Evolutionary conservation across 2,113 vertebrate species (phyloP).

Genomic region (Thomomys bottae): DNA sequence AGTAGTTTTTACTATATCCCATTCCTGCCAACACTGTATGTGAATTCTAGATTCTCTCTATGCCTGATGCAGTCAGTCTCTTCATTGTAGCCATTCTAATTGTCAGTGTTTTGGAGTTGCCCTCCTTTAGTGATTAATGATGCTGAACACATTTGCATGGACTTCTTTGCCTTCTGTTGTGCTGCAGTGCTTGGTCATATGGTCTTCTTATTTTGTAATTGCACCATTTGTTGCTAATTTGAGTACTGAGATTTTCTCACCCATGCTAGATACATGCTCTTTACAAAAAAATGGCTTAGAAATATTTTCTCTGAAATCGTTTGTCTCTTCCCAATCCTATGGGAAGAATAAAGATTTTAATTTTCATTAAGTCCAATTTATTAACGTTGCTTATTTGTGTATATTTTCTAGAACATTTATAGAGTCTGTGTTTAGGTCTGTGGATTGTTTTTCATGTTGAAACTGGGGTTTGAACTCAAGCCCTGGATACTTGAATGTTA

Average conservation of each 20-base stretch:
- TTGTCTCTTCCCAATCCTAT: neutral
- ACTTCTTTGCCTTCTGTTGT: neutral
- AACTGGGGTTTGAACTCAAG: too few species aligned
- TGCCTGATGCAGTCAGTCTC: neutral
- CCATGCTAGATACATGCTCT: neutral
- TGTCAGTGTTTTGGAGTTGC: neutral
- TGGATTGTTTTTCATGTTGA: too few species aligned
- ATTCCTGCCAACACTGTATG: neutral
- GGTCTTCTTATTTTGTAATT: neutral
- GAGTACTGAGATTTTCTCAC: neutral
- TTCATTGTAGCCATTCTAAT: neutral
- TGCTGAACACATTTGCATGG: neutral
- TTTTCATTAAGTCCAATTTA: neutral
- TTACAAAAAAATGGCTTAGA: conserved; percentile 8
- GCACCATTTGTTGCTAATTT: neutral
- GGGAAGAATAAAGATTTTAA: neutral
- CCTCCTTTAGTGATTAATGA: neutral
- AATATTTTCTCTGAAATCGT: conserved; percentile 16
- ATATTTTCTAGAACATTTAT: conserved; percentile 1
- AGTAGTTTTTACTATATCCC: neutral
- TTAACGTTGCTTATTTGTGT: neutral
- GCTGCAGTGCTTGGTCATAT: neutral
- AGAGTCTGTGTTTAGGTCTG: neutral
- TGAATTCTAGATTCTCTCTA: neutral
- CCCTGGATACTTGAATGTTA: too few species aligned